Evolutionary conservation across 1,140 invertebrate species (phyloP).

Genomic region (Luehdorfia chinensis): DNA sequence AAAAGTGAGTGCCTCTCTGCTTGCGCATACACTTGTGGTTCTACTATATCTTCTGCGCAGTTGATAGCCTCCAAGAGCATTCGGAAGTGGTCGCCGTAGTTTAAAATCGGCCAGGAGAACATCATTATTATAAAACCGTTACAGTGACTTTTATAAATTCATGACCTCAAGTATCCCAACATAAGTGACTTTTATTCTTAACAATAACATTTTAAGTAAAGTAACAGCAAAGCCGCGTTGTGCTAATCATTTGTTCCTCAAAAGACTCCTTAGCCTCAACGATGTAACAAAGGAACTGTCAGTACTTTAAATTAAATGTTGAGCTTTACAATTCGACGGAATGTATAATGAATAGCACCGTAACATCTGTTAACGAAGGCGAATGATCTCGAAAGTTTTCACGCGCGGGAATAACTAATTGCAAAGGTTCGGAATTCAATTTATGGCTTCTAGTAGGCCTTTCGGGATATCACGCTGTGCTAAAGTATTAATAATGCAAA

Average conservation of each 20-base stretch:
- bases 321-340: constrained; percentile 75
- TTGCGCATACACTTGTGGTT: too few species aligned
- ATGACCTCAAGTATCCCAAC: too few species aligned
- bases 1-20: too few species aligned
- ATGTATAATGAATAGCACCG: constrained; percentile 77
- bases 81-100: too few species aligned
- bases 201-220: too few species aligned
- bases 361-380: constrained; percentile 77
- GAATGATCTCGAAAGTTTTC: constrained; percentile 77
- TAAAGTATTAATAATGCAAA: constrained; percentile 77
- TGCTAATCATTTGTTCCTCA: constrained; percentile 50
- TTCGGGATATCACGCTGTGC: constrained; percentile 68
- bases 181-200: too few species aligned
- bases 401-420: constrained; percentile 77
- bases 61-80: too few species aligned
- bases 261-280: constrained; percentile 53
- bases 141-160: too few species aligned
- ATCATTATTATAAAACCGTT: too few species aligned
- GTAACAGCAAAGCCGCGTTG: too few species aligned
- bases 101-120: too few species aligned
- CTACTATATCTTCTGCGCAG: too few species aligned
- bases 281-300: constrained; percentile 68
- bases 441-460: constrained; percentile 73
- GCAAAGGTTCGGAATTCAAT: constrained; percentile 76
- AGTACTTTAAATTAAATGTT: constrained; percentile 76